Base-by-base conservation (phyloP, 2,888 invertebrate genomes). In the Agrotis ipsilon region DNA sequence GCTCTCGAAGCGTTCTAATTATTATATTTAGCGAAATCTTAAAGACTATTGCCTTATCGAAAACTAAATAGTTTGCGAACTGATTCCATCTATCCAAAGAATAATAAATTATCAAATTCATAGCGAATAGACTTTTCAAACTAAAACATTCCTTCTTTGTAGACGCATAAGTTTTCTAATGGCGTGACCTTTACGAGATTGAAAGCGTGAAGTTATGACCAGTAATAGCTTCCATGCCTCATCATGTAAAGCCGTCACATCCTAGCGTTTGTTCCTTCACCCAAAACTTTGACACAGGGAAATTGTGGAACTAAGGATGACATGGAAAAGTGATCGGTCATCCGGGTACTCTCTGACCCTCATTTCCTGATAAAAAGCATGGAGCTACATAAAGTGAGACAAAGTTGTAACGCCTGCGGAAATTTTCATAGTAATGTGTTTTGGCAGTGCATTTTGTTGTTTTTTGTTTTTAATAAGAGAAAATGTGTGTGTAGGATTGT, bases 201-300 rank as follows among this genome's bases (percentile, higher is more conserved):
- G 14, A 39, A 21, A 81, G 4, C 9, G n/a, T 54, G 59, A 61
- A 65, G 19, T 43, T 62, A 64, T 21, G 48, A 16, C 11, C 27
- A 68, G 49, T 60, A 69, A 64, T 54, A 55, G 18, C 27, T 5
- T 32, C 18, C 48, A 27, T 27, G 60, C 39, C 60, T 52, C 66
- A 63, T 71, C 59, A 63, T 58, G 57, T 61, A 59, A 72, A 49
- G n/a, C 27, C 32, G 61, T 61, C 66, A 79, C 55, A 82, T 13
- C 14, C 78, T 54, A 57, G 45, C 61, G 19, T 49, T 39, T 52
- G 19, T 60, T 46, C 51, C 71, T 46, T 60, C 45, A 51, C 52
- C 71, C 51, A 45, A 81, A 83, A 85, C 55, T 74, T 83, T 72
- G 70, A 85, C 74, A 77, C 58, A 70, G 70, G 84, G 77, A 77